phyloP scores from a whole-genome alignment of 2,797 vertebrate genomes.

The Anas bernieri region DNA sequence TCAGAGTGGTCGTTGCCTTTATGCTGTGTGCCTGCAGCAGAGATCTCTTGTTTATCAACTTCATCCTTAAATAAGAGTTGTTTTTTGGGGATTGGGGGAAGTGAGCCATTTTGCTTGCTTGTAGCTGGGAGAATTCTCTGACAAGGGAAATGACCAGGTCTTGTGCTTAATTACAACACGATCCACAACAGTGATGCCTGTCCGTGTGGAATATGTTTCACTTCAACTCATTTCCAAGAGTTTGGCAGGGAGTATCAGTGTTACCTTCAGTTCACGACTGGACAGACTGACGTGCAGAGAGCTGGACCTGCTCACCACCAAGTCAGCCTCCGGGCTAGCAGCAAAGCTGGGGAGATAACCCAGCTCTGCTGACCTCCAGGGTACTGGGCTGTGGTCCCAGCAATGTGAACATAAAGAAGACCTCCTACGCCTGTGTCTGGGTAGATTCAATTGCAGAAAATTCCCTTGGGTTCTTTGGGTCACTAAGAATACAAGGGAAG shows the following conservation, averaged over 20 bases:
- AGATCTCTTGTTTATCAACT: background rate
- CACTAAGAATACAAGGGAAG: background rate
- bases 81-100: too few species aligned
- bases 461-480: background rate
- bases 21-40: rapidly evolving
- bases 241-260: background rate
- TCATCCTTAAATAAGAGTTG: background rate
- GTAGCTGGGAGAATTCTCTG: background rate
- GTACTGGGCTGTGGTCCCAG: background rate
- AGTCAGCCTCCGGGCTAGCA: background rate
- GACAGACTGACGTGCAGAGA: background rate
- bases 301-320: too few species aligned
- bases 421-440: background rate
- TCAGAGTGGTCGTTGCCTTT: background rate
- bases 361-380: rapidly evolving
- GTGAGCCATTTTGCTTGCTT: background rate
- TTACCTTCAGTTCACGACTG: rapidly evolving
- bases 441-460: background rate
- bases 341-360: background rate
- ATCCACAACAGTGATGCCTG: background rate
- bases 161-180: background rate
- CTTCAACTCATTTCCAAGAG: background rate
- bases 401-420: background rate
- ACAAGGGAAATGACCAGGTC: background rate
- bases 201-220: rapidly evolving